phyloP scores from a whole-genome alignment of 2,113 vertebrate genomes.

The Lampris megalopsis region DNA sequence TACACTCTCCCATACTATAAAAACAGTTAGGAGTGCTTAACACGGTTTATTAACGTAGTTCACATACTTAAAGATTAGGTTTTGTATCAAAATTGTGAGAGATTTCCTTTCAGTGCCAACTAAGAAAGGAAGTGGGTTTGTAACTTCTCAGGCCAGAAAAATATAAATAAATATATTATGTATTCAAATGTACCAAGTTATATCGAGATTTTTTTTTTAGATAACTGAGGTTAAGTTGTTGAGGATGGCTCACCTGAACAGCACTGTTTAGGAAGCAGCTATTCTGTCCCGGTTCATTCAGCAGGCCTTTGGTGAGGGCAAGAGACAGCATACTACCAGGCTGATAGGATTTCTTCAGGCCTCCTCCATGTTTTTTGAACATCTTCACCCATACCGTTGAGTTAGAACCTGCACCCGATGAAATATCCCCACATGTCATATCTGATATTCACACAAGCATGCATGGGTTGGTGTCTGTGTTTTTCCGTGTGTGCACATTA shows the following conservation, averaged over 20 bases:
- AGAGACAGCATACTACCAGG: conserved; percentile 95
- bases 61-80: not conserved
- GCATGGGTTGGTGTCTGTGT: too few relatives aligned
- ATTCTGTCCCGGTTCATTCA: conserved; percentile 97
- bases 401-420: conserved; percentile 69
- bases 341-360: conserved; percentile 93
- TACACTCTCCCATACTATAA: too few relatives aligned
- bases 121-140: not conserved
- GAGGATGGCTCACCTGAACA: conserved; percentile 89
- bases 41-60: not conserved
- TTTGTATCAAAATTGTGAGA: not conserved
- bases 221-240: not conserved
- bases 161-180: too few relatives aligned
- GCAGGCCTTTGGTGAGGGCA: conserved; percentile 94
- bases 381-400: conserved; percentile 97
- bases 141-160: not conserved
- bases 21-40: too few relatives aligned
- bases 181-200: not conserved
- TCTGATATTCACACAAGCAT: too few relatives aligned
- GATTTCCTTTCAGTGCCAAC: not conserved
- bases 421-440: not conserved
- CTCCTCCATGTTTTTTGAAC: conserved; percentile 90
- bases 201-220: not conserved
- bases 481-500: too few relatives aligned
- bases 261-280: conserved; percentile 99